Base-by-base conservation (phyloP, 2,113 vertebrate species). In the Psittacara wagleri region DNA sequence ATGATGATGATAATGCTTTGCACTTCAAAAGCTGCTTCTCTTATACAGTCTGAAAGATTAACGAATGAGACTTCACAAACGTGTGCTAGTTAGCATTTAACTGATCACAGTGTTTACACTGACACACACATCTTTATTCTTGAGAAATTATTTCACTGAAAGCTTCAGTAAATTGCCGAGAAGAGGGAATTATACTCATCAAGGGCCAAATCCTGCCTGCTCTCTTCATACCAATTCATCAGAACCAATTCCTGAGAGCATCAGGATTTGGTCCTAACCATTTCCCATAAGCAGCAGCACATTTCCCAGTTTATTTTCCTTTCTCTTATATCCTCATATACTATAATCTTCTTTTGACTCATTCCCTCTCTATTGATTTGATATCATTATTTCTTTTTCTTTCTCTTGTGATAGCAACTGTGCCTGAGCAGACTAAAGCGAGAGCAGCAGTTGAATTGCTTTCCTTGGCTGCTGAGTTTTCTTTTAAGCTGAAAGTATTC, bases 81-180 rank as follows among this genome's bases (percentile, higher is more conserved):
- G 94, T 91, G 2, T 70, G 91, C 92, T 95, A 96, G 96, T 91
- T 95, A 96, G 95, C 94, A 95, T 94, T 96, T 96, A 97, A 96
- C 94, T 92, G 96, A 97, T 96, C 96, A 96, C 86, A 96, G 92
- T 91, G 69, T 72, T 97, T 91, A 94, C 94, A 91, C 74, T 96
- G 95, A 94, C 96, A 97, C 80, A 59, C 64, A 92, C 28, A 0
- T 80, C 96, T 94, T 46, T 28, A 51, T 90, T 95, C 88, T 7
- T 79, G 57, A 89, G 81, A 84, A 95, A 94, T 95, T 79, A 95
- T 93, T 96, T 91, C 59, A 91, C 74, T 92, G 93, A 92, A 94
- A 94, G 70, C 54, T 73, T 66, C 92, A 80, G 62, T 94, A 87
- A 95, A 92, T 82, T 94, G 59, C 49, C 2, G 1, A 69, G 73